Evolutionary conservation across 2,797 vertebrate genomes (phyloP).

Genomic region (Sebastes cheni): DNA sequence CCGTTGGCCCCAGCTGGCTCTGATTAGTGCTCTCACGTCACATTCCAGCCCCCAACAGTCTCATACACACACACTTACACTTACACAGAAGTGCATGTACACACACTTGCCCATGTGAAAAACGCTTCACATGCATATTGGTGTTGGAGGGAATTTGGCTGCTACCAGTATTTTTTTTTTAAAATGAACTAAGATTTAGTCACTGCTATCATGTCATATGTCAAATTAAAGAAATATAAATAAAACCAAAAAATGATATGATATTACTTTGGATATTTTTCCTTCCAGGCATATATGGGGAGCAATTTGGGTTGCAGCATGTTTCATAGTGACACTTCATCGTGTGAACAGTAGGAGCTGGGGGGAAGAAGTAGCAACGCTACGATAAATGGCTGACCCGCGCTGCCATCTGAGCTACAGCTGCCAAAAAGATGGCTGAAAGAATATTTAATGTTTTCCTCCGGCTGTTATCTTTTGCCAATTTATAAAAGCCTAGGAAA

Average conservation of each 20-base stretch:
- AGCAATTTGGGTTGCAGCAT: neutral
- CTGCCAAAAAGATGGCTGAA: neutral
- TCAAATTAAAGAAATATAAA: neutral
- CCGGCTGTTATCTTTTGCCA: neutral
- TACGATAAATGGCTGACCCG: neutral
- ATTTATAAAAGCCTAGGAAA: neutral
- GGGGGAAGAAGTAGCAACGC: neutral
- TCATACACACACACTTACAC: conserved; percentile 4
- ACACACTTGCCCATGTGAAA: conserved; percentile 1
- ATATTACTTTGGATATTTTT: neutral
- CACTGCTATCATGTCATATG: neutral
- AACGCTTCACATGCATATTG: neutral
- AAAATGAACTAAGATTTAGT: neutral
- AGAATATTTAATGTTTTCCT: neutral
- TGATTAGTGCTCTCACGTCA: conserved; percentile 82
- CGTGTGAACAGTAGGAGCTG: neutral
- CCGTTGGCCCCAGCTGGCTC: conserved; percentile 85
- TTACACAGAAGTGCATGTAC: conserved; percentile 3
- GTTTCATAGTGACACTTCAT: neutral
- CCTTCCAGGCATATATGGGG: neutral
- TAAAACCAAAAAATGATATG: neutral
- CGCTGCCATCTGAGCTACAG: neutral
- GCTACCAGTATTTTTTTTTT: neutral
- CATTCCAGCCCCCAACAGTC: conserved; percentile 65
- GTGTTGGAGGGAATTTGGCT: neutral